A percentile compares a stretch with the other conserved stretches of the same genome.
phyloP scores from a whole-genome alignment of 2,888 invertebrate species.

The Polymixis flavicincta region DNA sequence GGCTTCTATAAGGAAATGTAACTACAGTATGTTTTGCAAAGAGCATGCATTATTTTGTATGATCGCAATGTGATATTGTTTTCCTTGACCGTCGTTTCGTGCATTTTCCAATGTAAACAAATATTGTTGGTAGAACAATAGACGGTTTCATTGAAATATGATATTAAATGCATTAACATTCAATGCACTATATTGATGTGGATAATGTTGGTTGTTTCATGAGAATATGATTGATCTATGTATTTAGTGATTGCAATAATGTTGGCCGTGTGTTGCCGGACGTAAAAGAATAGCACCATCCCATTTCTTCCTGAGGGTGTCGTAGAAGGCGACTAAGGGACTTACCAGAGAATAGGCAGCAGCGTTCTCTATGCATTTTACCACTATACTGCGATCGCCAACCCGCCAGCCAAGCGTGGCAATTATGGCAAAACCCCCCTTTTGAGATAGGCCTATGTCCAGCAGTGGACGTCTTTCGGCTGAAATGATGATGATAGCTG shows the following conservation, averaged over 20 bases:
- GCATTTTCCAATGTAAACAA: slow-evolving; percentile 22
- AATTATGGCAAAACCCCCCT: too few relatives aligned
- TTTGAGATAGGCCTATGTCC: too few relatives aligned
- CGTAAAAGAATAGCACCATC: too few relatives aligned
- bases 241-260: background rate
- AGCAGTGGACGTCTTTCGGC: too few relatives aligned
- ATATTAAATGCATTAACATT: slow-evolving; percentile 17
- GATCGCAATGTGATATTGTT: slow-evolving; percentile 9
- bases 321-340: too few relatives aligned
- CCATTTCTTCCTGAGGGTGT: too few relatives aligned
- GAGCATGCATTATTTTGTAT: background rate
- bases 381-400: too few relatives aligned
- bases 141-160: slow-evolving; percentile 6
- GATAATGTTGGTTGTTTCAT: background rate
- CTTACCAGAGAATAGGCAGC: too few relatives aligned
- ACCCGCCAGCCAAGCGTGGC: too few relatives aligned
- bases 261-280: too few relatives aligned
- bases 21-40: background rate
- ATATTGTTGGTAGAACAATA: background rate
- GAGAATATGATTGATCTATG: background rate
- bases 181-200: background rate
- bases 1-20: slow-evolving; percentile 1
- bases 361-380: too few relatives aligned
- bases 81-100: background rate
- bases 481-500: too few relatives aligned